Base-by-base conservation (phyloP, 2,888 invertebrate genomes). In the Pseudococcus viburni region DNA sequence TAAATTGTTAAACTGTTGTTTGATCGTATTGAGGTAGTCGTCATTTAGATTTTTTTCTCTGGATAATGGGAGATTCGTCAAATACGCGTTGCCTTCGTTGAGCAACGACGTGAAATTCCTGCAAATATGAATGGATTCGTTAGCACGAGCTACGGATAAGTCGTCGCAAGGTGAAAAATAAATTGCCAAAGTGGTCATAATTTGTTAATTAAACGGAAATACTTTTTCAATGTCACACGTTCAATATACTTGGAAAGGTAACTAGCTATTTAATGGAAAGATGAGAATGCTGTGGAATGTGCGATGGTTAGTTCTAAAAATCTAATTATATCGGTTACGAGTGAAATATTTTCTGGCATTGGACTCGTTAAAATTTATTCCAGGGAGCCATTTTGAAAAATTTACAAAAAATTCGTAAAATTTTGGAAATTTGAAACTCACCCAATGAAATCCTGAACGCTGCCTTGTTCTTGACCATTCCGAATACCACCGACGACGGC, bases 31-130 rank as follows among this genome's bases (percentile, higher is more conserved):
- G 0, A 86, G 68, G 64, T 86, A 86, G 0, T 68, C 73, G 39
- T 33, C 46, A 64, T 86, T 33, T 15, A 86, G 42, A 46, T 86
- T 26, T 11, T 68, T 33, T 17, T 86, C 46, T 64, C 86, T 59
- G 46, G n/a, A 86, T 26, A 48, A 48, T 46, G 68, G 86, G 26
- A 42, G 33, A 85, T 85, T 80, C 0, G 77, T 48, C 19, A n/a
- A 22, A 19, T 51, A 46, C 11, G 48, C 84, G 17, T 48, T 26
- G 51, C 84, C 55, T 86, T 48, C 46, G 46, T 68, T 86, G 22
- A 86, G 64, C 46, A 68, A 46, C 17, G 85, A 39, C 19, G 85
- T 85, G 85, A 85, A 59, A 39, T 85, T 55, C 59, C 85, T 85
- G 26, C 26, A 33, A n/a, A 7, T 1, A 17, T 51, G 51, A 51